A percentile compares a stretch with the other conserved stretches of the same genome.
Evolutionary conservation across 2,888 invertebrate genomes (phyloP).

Genomic region (Drosophila ezoana): DNA sequence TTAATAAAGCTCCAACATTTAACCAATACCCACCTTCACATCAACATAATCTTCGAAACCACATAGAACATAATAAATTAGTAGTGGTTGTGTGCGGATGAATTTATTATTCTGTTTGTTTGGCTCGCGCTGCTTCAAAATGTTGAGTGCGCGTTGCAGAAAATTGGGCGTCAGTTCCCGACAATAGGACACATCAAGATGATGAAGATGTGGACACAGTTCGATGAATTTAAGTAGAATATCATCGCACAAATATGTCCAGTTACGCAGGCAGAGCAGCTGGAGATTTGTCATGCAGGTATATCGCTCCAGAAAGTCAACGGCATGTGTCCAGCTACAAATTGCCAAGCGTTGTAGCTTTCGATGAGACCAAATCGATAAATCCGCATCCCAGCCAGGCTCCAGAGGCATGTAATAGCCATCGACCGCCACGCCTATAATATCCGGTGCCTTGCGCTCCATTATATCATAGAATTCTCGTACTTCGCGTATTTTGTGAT

Average conservation of each 20-base stretch:
- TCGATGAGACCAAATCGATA: constrained; percentile 59
- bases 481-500: constrained; percentile 79
- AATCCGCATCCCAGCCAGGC: constrained; percentile 61
- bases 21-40: constrained; percentile 38
- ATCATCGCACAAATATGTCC: constrained; percentile 65
- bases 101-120: constrained; percentile 48
- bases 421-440: constrained; percentile 75
- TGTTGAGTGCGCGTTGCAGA: constrained; percentile 54
- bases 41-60: constrained; percentile 76
- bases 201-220: constrained; percentile 67
- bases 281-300: constrained; percentile 68
- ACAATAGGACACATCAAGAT: constrained; percentile 80
- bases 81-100: constrained; percentile 45
- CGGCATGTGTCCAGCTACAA: constrained; percentile 72
- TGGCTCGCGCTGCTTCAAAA: constrained; percentile 56
- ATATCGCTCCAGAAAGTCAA: constrained; percentile 63
- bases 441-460: constrained; percentile 58
- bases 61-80: constrained; percentile 69
- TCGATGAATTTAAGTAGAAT: constrained; percentile 67
- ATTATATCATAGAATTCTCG: constrained; percentile 77
- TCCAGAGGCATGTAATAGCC: constrained; percentile 76
- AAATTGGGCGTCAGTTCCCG: constrained; percentile 64
- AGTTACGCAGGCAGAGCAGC: constrained; percentile 70
- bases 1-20: background rate
- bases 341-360: constrained; percentile 74